Evolutionary conservation across 2,797 vertebrate species (phyloP).

Genomic region (Gouania willdenowi): DNA sequence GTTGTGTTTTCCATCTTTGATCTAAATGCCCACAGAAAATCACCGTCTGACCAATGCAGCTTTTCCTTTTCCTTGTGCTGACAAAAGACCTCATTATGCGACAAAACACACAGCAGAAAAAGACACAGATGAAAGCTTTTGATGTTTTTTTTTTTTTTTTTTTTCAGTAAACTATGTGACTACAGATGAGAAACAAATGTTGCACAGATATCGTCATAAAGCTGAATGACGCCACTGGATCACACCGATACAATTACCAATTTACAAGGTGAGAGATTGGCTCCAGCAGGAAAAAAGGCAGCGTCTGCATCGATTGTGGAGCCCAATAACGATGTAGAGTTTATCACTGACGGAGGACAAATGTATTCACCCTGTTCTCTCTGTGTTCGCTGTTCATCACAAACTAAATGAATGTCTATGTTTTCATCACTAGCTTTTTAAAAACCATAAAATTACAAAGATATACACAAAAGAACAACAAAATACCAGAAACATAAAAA

Average conservation of each 20-base stretch:
- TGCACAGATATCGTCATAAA: constrained; percentile 30
- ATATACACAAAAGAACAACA: too few relatives aligned
- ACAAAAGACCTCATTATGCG: constrained; percentile 4
- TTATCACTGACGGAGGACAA: constrained; percentile 49
- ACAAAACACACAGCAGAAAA: not conserved
- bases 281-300: constrained; percentile 33
- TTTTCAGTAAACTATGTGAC: constrained; percentile 3
- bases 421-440: constrained; percentile 39
- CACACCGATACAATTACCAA: constrained; percentile 59
- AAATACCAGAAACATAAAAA: too few relatives aligned
- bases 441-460: too few relatives aligned
- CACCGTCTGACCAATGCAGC: not conserved
- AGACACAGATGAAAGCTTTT: constrained; percentile 7
- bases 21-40: not conserved
- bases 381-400: constrained; percentile 30
- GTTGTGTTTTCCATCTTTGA: too few relatives aligned
- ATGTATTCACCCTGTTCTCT: constrained; percentile 26
- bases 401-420: constrained; percentile 27
- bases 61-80: not conserved
- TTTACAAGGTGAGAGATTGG: constrained; percentile 41
- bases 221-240: constrained; percentile 43
- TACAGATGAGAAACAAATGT: constrained; percentile 24
- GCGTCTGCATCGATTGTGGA: constrained; percentile 52
- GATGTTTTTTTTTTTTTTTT: constrained; percentile 3
- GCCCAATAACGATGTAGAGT: constrained; percentile 50